Base-by-base conservation (phyloP, 2,888 invertebrate genomes). In the Chymomyza caudatula region DNA sequence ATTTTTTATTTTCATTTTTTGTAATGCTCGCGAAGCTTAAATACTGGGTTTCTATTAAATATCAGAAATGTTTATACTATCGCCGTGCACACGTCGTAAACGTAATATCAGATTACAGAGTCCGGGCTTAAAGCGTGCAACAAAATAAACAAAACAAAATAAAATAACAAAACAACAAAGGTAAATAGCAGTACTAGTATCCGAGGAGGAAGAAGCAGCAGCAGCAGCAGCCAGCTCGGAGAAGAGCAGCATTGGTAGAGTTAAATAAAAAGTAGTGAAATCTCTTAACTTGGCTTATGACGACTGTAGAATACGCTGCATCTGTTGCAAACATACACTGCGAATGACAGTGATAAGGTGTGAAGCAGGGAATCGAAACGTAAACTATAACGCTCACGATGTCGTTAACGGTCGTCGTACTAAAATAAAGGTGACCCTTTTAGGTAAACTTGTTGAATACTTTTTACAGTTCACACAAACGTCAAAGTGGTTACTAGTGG, bases 51-150 rank as follows among this genome's bases (percentile, higher is more conserved):
- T 81, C 84, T 81, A 84, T 81, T 81, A 84, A 81, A 84, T 81
- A 84, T 65, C 81, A 71, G 81, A 66, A 63, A 20, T 20, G 19
- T 51, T 17, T 1, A 13, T 17, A 11, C 51, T 51, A 51, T 51
- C 20, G 53, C 53, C 13, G 53, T 20, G 68, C 76, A 65, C 81
- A 78, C 78, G 77, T 84, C 81, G 84, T 81, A 81, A 84, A 81
- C 77, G 84, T 84, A 81, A 84, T 81, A 81, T 81, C 80, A 84
- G 81, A 84, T 84, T 78, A 84, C 77, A 37, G 78, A 3, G 67
- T 56, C 65, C 70, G 72, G 69, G 84, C 84, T 84, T 84, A 84
- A 81, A 81, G 81, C 76, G 11, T 37, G 47, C 17, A 73, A 63
- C 70, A 70, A 73, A 52, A 58, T 29, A 62, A 63, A 65, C 51